Evolutionary conservation across 37 sponge, comb jelly and placozoan species (phyloP).

Genomic region (Halichondria panicea): DNA sequence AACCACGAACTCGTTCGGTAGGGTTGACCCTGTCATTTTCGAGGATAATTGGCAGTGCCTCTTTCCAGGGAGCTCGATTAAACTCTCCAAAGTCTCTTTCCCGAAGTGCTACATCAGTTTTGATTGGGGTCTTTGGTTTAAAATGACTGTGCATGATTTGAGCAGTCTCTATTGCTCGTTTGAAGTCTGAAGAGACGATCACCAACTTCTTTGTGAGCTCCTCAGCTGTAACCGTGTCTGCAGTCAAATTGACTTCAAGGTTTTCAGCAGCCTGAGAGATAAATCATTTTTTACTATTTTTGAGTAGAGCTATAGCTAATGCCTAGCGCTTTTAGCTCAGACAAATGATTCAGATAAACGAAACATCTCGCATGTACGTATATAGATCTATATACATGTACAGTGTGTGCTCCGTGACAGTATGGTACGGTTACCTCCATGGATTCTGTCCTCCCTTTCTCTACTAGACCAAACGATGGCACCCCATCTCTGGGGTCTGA

Average conservation of each 20-base stretch:
- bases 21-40: conserved; percentile 21
- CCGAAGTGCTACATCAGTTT: conserved; percentile 1
- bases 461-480: conserved; percentile 45
- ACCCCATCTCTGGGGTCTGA: conserved; percentile 28
- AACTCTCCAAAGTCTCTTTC: conserved; percentile 14
- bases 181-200: conserved; percentile 20
- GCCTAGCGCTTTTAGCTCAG: too few species aligned
- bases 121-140: neutral
- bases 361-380: too few species aligned
- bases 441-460: conserved; percentile 51
- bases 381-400: too few species aligned
- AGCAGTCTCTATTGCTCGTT: conserved; percentile 28
- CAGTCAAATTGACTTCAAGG: too few species aligned
- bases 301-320: too few species aligned
- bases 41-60: too few species aligned
- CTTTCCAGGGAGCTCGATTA: too few species aligned
- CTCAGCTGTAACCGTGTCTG: too few species aligned
- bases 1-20: neutral
- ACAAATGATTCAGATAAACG: too few species aligned
- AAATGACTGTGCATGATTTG: conserved; percentile 11
- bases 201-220: neutral
- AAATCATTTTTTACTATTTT: too few species aligned
- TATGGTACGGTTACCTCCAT: conserved; percentile 14
- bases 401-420: too few species aligned
- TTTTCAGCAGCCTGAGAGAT: too few species aligned